Percentiles rank a stretch among this genome's conserved stretches.
phyloP scores from a whole-genome alignment of 1,140 invertebrate species.

The Eubasilissa regina region DNA sequence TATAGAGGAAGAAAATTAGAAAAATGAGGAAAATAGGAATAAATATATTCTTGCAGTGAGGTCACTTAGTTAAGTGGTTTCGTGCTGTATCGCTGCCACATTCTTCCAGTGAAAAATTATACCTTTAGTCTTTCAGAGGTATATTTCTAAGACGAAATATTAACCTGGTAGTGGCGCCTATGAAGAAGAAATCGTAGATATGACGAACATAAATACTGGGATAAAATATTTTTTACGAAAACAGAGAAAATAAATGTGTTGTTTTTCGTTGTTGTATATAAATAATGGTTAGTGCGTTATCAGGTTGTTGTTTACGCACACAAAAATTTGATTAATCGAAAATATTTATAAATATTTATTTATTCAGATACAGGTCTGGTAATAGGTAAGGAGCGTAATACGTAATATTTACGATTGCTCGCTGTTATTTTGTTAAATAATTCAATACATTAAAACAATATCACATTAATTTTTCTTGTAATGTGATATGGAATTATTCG shows the following conservation, averaged over 20 bases:
- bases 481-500: no score
- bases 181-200: slow-evolving; percentile 48
- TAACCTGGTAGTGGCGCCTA: slow-evolving; percentile 48
- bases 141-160: slow-evolving; percentile 44
- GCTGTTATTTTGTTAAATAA: slow-evolving; percentile 4
- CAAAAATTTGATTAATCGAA: slow-evolving; percentile 41
- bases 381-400: background rate
- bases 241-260: slow-evolving; percentile 22
- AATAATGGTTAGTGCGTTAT: slow-evolving; percentile 31
- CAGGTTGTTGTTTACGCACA: slow-evolving; percentile 24
- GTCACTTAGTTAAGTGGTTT: slow-evolving; percentile 60
- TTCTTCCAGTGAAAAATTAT: slow-evolving; percentile 50
- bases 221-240: slow-evolving; percentile 22
- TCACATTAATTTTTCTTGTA: no score
- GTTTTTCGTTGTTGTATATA: slow-evolving; percentile 36
- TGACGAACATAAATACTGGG: slow-evolving; percentile 24
- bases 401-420: slow-evolving; percentile 14
- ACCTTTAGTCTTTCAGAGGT: slow-evolving; percentile 25
- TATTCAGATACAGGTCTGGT: background rate
- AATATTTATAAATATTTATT: slow-evolving; percentile 31
- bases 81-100: slow-evolving; percentile 56
- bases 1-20: slow-evolving; percentile 56
- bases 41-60: slow-evolving; percentile 54
- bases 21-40: slow-evolving; percentile 51
- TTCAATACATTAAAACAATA: background rate